These are phyloP conservation scores for Poecile montanus DNA, from an alignment of 2,797 vertebrate genomes.

Conservation along the genomic window DNA sequence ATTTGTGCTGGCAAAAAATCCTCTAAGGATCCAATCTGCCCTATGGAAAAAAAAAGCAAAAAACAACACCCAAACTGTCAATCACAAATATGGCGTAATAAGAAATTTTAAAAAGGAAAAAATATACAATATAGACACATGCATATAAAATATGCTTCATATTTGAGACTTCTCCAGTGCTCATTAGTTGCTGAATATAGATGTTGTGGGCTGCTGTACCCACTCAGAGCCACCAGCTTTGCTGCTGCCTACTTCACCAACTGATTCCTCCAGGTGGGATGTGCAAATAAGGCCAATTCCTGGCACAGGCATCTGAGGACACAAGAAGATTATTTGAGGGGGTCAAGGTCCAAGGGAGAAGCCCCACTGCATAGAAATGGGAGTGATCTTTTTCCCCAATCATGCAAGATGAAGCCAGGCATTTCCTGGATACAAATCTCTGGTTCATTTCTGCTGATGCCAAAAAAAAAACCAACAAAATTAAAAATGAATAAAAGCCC, in stretches of 20 bases:
- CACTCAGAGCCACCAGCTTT: background rate
- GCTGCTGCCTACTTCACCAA: background rate
- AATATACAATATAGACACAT: background rate
- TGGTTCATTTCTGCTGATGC: background rate
- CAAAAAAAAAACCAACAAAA: background rate
- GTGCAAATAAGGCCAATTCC: background rate
- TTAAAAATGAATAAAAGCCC: accelerated
- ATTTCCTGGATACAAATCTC: background rate
- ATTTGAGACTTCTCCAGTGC: background rate
- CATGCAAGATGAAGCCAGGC: background rate
- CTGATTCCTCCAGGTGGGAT: background rate
- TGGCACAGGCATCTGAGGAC: background rate
- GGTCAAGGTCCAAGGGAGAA: background rate
- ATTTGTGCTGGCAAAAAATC: background rate
- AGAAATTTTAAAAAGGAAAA: background rate
- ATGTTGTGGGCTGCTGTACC: background rate
- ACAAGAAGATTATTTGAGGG: background rate
- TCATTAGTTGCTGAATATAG: background rate
- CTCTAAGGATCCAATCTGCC: background rate
- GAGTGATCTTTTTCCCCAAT: background rate
- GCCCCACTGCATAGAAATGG: background rate
- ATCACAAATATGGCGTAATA: background rate
- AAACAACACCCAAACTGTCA: background rate
- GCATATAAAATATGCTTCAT: background rate
- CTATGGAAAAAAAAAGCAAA: background rate